Percentiles rank a stretch among this genome's conserved stretches.
Conservation (phyloP, 2,888 invertebrate genomes). For the Archips crataeganus region DNA sequence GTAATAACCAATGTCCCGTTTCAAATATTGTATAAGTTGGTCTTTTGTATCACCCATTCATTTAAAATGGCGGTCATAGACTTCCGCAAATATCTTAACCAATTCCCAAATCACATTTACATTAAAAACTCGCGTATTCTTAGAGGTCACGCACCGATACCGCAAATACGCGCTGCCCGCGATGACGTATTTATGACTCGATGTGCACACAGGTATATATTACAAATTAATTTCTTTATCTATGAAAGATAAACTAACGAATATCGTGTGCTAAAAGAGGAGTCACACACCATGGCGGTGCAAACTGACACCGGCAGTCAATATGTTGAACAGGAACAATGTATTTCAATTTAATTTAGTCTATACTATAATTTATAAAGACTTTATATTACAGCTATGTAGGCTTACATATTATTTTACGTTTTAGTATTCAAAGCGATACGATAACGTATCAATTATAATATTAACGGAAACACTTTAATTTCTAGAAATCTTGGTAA, state of each 20-base stretch:
- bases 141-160: constrained; percentile 15
- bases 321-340: background rate
- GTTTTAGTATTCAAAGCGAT: background rate
- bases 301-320: background rate
- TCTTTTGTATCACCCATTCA: background rate
- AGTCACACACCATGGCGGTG: background rate
- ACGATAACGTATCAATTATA: background rate
- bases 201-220: background rate
- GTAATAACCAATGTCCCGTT: background rate
- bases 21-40: background rate
- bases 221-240: background rate
- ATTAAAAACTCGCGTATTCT: constrained; percentile 10
- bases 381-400: background rate
- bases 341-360: background rate
- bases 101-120: constrained; percentile 7
- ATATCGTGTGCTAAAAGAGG: background rate
- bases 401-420: background rate
- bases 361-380: constrained; percentile 5
- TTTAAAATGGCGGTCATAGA: constrained; percentile 11
- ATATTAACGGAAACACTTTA: background rate
- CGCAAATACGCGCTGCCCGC: constrained; percentile 2
- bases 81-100: constrained; percentile 6
- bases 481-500: background rate
- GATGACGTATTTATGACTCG: constrained; percentile 7
- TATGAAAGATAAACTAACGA: background rate